These are phyloP conservation scores for Eospalax fontanierii DNA, from an alignment of 2,797 vertebrate species.

Conservation along the genomic window DNA sequence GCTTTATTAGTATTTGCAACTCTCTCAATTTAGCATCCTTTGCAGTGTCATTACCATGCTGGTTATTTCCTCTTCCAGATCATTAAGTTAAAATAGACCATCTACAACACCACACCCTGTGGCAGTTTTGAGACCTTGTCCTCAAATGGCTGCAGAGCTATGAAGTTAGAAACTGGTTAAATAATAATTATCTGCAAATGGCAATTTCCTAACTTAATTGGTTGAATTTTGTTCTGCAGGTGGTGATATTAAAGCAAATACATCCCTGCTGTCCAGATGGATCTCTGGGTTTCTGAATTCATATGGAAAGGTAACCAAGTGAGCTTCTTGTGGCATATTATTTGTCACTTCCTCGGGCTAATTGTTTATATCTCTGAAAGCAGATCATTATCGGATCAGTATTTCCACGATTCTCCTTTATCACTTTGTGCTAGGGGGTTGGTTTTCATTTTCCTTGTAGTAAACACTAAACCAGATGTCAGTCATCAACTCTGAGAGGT, in stretches of 20 bases:
- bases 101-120: slow-evolving; percentile 79
- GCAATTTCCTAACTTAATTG: slow-evolving; percentile 84
- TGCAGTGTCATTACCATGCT: slow-evolving; percentile 82
- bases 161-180: slow-evolving; percentile 81
- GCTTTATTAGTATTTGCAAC: slow-evolving; percentile 82
- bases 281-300: slow-evolving; percentile 70
- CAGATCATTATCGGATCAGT: slow-evolving; percentile 62
- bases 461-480: slow-evolving; percentile 41
- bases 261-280: slow-evolving; percentile 79
- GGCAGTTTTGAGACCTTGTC: slow-evolving; percentile 82
- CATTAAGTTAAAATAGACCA: slow-evolving; percentile 86
- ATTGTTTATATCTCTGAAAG: slow-evolving; percentile 72
- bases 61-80: slow-evolving; percentile 85
- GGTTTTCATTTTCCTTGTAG: slow-evolving; percentile 32
- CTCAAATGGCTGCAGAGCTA: slow-evolving; percentile 80
- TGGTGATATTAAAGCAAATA: slow-evolving; percentile 81
- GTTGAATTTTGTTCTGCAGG: slow-evolving; percentile 84
- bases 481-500: not conserved
- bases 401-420: slow-evolving; percentile 59
- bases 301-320: slow-evolving; percentile 75
- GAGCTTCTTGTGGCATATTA: slow-evolving; percentile 70
- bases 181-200: slow-evolving; percentile 85
- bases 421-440: slow-evolving; percentile 11
- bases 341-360: slow-evolving; percentile 67
- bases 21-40: slow-evolving; percentile 82